phyloP scores from a whole-genome alignment of 2,888 invertebrate genomes.

The Corbicula japonica region DNA sequence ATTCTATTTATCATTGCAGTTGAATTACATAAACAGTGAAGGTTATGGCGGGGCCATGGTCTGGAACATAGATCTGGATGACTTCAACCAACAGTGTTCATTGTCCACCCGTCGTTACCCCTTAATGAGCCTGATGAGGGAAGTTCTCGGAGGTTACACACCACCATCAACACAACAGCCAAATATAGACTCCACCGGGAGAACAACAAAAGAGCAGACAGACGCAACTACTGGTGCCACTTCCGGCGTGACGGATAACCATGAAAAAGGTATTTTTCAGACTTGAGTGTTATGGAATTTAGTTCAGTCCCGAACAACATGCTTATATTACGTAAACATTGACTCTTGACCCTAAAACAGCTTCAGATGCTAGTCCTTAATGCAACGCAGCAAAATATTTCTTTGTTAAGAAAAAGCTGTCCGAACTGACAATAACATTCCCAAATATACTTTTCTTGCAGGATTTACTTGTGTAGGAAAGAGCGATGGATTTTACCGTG shows the following conservation, averaged over 20 bases:
- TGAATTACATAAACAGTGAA: slow-evolving; percentile 55
- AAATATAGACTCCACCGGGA: neutral
- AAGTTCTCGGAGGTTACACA: slow-evolving; percentile 48
- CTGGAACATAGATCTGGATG: slow-evolving; percentile 71
- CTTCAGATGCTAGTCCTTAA: no score
- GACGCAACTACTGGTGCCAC: neutral
- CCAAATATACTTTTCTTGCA: slow-evolving; percentile 14
- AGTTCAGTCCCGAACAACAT: no score
- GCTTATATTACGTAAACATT: no score
- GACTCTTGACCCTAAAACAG: no score
- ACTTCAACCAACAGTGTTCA: slow-evolving; percentile 59
- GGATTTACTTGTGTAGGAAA: slow-evolving; percentile 12
- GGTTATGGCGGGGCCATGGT: slow-evolving; percentile 72
- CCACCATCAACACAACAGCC: slow-evolving; percentile 8
- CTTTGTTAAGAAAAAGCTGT: no score
- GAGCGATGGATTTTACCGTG: slow-evolving; percentile 10
- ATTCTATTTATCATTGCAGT: slow-evolving; percentile 29
- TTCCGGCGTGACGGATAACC: no score
- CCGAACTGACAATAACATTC: no score
- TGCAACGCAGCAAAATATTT: no score
- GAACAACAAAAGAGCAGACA: neutral
- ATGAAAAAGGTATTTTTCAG: no score
- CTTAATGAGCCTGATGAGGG: slow-evolving; percentile 59
- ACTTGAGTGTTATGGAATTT: no score
- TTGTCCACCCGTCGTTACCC: slow-evolving; percentile 52